Base-by-base conservation (phyloP, 2,113 vertebrate genomes). In the Trichechus manatus region DNA sequence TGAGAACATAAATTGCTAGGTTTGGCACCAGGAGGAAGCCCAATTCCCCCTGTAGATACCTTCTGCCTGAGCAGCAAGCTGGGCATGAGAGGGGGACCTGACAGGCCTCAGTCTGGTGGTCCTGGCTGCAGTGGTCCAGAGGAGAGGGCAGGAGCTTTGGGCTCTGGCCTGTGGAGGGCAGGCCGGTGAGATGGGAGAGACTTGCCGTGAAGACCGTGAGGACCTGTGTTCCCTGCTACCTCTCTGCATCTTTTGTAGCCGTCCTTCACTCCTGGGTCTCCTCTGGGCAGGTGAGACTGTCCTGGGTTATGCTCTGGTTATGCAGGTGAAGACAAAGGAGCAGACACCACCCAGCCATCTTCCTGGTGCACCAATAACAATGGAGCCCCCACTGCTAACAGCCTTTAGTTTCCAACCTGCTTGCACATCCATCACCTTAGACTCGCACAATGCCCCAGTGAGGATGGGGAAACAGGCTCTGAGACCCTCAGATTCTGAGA, bases 121-220 rank as follows among this genome's bases (percentile, higher is more conserved):
- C 14, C 29, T 36, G 0, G 3, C 39, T 7, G 1, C 1, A 6
- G 25, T 10, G 3, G 29, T 39, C 17, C 0, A 9, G 13, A 14
- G 74, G 0, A 13, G 29, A 50, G 47, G 17, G 5, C 4, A 1
- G 39, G 1, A 2, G 27, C 72, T 31, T 68, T 2, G 47, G 64
- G 8, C 6, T 25, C 42, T 6, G 63, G 33, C 31, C 72, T 23
- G n/a, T 22, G 72, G 79, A 64, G 19, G 66, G 23, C 17, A 66
- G 42, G 42, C 29, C 31, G 17, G 33, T 15, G 33, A 19, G 42
- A 3, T 0, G 1, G 89, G 47, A 59, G 29, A 70, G 70, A 2
- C 36, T 53, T 31, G 5, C 22, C 4, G 5, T 23, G 44, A 78
- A 87, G 77, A 75, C 14, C 29, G 14, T 14, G 17, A 64, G 25